Conservation (phyloP, 2,888 invertebrate genomes). For the Eurois occulta region DNA sequence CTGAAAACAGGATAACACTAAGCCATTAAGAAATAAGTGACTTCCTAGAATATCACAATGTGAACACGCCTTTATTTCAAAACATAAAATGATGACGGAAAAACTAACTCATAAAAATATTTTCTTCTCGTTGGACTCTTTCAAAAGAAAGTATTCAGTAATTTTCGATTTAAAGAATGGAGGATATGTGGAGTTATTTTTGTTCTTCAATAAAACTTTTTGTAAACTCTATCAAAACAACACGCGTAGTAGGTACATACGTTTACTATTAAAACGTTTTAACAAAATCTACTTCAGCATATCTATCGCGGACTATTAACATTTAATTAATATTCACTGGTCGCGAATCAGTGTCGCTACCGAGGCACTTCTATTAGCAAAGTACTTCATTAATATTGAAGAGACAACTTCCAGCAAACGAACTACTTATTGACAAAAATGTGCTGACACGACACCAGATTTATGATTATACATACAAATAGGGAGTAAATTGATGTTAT, state of each 20-base stretch:
- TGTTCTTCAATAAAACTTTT: background rate
- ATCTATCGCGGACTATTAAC: conserved; percentile 30
- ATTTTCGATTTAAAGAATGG: background rate
- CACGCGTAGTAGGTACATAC: background rate
- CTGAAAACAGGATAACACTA: background rate
- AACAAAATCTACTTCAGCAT: conserved; percentile 18
- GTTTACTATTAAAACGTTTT: conserved; percentile 26
- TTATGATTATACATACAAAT: background rate
- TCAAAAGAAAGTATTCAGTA: background rate
- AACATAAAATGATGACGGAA: background rate
- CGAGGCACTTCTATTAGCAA: conserved; percentile 20
- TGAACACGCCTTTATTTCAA: background rate
- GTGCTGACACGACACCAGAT: conserved; percentile 1
- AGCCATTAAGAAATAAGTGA: background rate
- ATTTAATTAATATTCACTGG: conserved; percentile 53
- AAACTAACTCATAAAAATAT: background rate
- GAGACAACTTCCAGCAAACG: conserved; percentile 8
- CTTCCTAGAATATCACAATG: background rate
- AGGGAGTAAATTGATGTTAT: conserved; percentile 21
- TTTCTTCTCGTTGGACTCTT: background rate
- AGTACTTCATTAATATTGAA: conserved; percentile 48
- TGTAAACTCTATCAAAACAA: conserved; percentile 10
- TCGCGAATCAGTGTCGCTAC: conserved; percentile 16
- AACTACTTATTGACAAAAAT: conserved; percentile 27
- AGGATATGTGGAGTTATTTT: background rate